Base-by-base conservation (phyloP, 2,113 vertebrate species). In the Urocitellus parryii region DNA sequence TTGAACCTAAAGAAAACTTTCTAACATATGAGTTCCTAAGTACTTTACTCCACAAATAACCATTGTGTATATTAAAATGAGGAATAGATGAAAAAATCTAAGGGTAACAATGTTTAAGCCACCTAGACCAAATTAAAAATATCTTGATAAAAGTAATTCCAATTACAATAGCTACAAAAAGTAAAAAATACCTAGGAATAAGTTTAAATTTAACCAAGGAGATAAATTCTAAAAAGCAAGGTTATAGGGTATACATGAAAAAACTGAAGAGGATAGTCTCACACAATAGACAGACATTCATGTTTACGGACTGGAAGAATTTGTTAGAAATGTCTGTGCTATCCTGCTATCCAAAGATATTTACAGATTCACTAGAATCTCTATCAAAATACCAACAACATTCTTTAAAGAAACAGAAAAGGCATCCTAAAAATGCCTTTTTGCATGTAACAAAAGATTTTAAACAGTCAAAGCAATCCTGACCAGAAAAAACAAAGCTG, bases 111-210 rank as follows among this genome's bases (percentile, higher is more conserved):
- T 96, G 96, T 94, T 96, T 85, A 97, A 97, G 77, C 96, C 92
- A 97, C 96, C 88, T 97, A 94, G 86, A 97, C 97, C 96, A 96
- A 90, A 98, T 98, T 98, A 98, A 96, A 96, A 98, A 97, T 97
- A 98, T 96, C 91, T 94, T 98, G 96, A 98, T 98, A 97, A 98
- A 56, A 80, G 18, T 53, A 80, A 56, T 58, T 8, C 9, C 51
- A n/a, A n/a, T 32, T 32, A 51, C 25, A 79, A 79, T 5, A 56
- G 17, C 51, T 79, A 79, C 12, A n/a, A 22, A 76, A 56, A 79
- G 16, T 34, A 56, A 34, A 56, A 56, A 80, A 79, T 56, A n/a
- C 4, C 48, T n/a, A 53, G 4, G 51, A n/a, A 22, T 56, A n/a
- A 80, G 56, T 79, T 53, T 56, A 56, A 51, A 56, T 56, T 24